phyloP scores from a whole-genome alignment of 2,113 vertebrate species.

The Paradisaea rubra region DNA sequence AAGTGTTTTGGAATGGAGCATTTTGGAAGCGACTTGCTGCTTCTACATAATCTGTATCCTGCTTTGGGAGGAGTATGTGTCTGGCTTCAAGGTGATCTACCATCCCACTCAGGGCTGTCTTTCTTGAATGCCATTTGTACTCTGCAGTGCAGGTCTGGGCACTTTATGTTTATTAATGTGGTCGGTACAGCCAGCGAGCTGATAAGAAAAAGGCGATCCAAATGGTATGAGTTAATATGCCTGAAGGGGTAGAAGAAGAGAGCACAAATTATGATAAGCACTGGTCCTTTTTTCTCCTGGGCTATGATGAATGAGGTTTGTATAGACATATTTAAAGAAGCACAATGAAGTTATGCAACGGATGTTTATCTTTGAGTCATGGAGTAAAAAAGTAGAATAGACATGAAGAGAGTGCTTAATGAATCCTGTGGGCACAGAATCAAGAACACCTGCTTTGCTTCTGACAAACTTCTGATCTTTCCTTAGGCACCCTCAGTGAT shows the following conservation, averaged over 20 bases:
- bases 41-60: not conserved
- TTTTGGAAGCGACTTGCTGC: not conserved
- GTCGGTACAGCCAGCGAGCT: not conserved
- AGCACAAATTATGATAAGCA: not conserved
- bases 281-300: not conserved
- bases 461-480: not conserved
- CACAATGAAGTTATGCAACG: not conserved
- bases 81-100: not conserved
- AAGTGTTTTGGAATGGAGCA: not conserved
- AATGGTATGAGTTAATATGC: not conserved
- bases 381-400: not conserved
- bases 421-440: not conserved
- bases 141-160: not conserved
- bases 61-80: not conserved
- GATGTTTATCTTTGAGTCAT: not conserved
- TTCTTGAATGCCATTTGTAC: not conserved
- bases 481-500: not conserved
- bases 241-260: not conserved
- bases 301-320: not conserved
- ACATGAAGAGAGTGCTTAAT: not conserved
- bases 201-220: not conserved
- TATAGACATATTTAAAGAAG: not conserved
- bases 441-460: conserved; percentile 17
- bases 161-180: not conserved
- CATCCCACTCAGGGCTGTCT: not conserved